These are phyloP conservation scores for Temnothorax ravouxi DNA, from an alignment of 2,888 invertebrate genomes.

Conservation along the genomic window DNA sequence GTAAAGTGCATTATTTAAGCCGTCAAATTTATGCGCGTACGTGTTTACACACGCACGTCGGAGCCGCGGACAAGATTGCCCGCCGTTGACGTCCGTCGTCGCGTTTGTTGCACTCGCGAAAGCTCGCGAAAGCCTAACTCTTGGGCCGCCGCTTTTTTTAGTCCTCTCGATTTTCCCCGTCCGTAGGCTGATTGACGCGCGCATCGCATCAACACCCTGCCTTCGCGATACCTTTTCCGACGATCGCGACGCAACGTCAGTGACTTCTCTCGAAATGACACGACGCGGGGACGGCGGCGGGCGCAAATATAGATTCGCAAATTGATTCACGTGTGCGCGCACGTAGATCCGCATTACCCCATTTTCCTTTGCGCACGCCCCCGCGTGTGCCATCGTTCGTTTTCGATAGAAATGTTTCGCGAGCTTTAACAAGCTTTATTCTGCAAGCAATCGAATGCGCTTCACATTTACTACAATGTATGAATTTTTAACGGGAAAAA, in stretches of 20 bases:
- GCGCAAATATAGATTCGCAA: conserved; percentile 50
- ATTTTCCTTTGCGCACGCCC: conserved; percentile 36
- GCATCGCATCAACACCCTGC: conserved; percentile 8
- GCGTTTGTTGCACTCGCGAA: conserved; percentile 8
- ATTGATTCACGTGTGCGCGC: conserved; percentile 41
- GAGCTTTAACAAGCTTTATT: conserved; percentile 15
- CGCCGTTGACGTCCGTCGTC: neutral
- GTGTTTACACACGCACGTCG: neutral
- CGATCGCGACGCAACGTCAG: conserved; percentile 30
- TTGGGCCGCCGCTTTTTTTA: conserved; percentile 12
- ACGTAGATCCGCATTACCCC: conserved; percentile 40
- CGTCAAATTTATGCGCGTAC: neutral
- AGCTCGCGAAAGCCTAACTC: neutral
- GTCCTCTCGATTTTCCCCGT: conserved; percentile 17
- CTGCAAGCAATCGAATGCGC: neutral
- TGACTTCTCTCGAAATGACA: conserved; percentile 29
- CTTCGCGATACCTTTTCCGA: conserved; percentile 25
- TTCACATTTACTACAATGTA: too few relatives aligned
- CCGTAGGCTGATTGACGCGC: conserved; percentile 23
- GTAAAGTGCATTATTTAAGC: conserved; percentile 11
- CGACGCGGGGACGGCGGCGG: neutral
- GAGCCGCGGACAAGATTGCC: conserved; percentile 24
- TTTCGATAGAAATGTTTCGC: neutral
- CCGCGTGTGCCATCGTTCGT: neutral
- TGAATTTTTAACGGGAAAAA: neutral